phyloP scores from a whole-genome alignment of 1,140 invertebrate genomes.

The Hetaerina americana region DNA sequence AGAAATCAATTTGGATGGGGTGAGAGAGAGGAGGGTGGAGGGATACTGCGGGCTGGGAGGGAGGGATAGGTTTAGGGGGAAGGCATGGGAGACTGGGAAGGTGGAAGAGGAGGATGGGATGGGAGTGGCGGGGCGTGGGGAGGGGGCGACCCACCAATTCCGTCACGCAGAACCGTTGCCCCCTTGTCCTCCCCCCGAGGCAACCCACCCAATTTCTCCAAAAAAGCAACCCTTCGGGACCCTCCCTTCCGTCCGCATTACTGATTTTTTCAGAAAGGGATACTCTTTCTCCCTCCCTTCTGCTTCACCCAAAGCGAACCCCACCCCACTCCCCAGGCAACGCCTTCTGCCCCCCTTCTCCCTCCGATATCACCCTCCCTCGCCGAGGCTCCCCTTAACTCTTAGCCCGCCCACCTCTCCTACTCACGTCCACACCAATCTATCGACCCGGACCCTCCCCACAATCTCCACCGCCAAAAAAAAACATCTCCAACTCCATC shows the following conservation, averaged over 20 bases:
- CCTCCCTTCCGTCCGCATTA: neutral
- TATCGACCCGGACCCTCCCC: too few species aligned
- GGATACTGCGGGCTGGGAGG: neutral
- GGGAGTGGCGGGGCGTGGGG: neutral
- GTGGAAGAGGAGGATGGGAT: neutral
- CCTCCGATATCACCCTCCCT: neutral
- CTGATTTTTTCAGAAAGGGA: neutral
- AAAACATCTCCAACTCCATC: too few species aligned
- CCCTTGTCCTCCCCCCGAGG: neutral
- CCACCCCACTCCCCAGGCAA: neutral
- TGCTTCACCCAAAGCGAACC: neutral
- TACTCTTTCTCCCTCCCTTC: neutral
- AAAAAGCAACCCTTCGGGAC: too few species aligned
- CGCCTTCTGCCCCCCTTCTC: neutral
- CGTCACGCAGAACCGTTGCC: neutral
- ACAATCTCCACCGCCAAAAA: too few species aligned
- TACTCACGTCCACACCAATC: too few species aligned
- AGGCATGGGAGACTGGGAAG: too few species aligned
- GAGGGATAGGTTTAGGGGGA: too few species aligned
- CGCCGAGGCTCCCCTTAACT: too few species aligned
- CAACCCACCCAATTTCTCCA: too few species aligned
- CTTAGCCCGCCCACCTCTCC: too few species aligned
- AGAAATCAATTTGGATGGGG: neutral
- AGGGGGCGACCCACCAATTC: neutral
- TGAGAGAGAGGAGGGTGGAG: neutral